Conservation (phyloP, 1,140 invertebrate genomes). For the Ylistrum balloti region DNA sequence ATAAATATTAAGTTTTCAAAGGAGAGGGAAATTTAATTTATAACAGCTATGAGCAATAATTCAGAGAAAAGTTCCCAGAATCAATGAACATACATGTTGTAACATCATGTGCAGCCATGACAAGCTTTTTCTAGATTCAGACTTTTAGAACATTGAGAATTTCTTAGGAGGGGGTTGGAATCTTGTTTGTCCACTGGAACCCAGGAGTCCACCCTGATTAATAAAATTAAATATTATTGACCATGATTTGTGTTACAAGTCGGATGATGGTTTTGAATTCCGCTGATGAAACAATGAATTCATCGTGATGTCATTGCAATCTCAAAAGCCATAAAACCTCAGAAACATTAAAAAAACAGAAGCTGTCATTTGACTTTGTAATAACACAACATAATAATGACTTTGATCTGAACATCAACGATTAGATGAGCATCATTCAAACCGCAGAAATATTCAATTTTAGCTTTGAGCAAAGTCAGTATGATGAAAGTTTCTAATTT, state of each 20-base stretch:
- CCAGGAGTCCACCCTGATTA: not conserved
- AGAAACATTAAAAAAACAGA: slow-evolving; percentile 19
- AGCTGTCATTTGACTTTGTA: slow-evolving; percentile 33
- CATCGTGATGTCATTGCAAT: slow-evolving; percentile 12
- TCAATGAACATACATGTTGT: not conserved
- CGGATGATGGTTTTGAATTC: not conserved
- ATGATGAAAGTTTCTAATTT: slow-evolving; percentile 25
- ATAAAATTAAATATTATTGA: not conserved
- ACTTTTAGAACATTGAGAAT: no score
- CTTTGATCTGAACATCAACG: slow-evolving; percentile 33
- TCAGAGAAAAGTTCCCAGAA: not conserved
- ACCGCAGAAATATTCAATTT: slow-evolving; percentile 20
- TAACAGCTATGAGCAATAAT: not conserved
- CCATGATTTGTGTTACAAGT: not conserved
- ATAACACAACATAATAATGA: not conserved
- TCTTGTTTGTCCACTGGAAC: not conserved
- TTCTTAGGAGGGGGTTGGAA: no score
- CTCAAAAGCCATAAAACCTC: slow-evolving; percentile 34
- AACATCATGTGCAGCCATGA: not conserved
- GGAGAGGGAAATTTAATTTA: slow-evolving; percentile 35
- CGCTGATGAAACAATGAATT: not conserved
- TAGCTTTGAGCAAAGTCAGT: slow-evolving; percentile 15
- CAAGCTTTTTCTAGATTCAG: not conserved
- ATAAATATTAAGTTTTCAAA: slow-evolving; percentile 10
- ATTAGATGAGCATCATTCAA: slow-evolving; percentile 10